Conservation (phyloP, 2,888 invertebrate species). For the Kryphioiulus occultus region DNA sequence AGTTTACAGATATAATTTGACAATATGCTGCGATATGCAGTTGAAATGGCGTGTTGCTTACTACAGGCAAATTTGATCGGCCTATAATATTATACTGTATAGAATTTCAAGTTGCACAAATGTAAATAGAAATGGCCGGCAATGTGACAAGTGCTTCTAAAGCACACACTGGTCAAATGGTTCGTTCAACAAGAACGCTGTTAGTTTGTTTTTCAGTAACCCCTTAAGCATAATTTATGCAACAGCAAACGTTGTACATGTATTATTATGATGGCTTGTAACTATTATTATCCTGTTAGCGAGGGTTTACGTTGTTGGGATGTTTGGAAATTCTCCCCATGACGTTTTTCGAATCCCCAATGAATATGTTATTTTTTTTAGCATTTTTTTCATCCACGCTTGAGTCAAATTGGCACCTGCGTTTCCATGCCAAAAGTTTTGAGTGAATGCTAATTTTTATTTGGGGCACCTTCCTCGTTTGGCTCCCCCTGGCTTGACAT, state of each 20-base stretch:
- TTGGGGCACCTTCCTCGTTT: conserved; percentile 20
- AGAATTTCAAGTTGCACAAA: neutral
- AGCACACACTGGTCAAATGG: neutral
- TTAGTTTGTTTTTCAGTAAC: neutral
- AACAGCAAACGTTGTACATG: neutral
- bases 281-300: neutral
- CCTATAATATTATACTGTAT: neutral
- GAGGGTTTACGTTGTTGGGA: neutral
- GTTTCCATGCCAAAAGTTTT: conserved; percentile 9
- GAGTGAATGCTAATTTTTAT: conserved; percentile 14
- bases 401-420: neutral
- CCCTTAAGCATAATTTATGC: neutral
- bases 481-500: conserved; percentile 26
- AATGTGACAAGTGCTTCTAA: neutral
- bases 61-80: neutral
- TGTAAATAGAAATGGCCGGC: neutral
- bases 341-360: neutral
- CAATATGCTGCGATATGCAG: neutral
- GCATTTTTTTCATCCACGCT: neutral
- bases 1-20: neutral
- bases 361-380: neutral
- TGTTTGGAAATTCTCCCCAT: neutral
- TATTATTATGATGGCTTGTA: neutral
- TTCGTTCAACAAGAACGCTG: neutral
- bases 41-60: neutral